Evolutionary conservation across 1,140 invertebrate species (phyloP).

Genomic region (Hyposmocoma kahamanoa): DNA sequence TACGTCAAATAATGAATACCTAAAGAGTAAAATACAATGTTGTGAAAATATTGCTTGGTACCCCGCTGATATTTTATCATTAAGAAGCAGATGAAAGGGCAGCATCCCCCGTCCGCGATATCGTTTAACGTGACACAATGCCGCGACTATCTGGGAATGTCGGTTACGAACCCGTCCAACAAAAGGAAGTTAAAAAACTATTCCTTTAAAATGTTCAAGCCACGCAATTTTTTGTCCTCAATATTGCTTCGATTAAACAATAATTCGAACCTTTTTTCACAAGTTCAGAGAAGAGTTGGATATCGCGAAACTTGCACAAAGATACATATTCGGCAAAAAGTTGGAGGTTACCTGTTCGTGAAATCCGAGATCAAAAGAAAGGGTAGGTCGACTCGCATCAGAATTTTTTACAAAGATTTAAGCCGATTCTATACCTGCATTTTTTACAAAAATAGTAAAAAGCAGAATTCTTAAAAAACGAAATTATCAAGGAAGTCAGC

Average conservation of each 20-base stretch:
- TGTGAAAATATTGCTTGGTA: slow-evolving; percentile 53
- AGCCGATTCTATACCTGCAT: slow-evolving; percentile 43
- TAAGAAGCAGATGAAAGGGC: slow-evolving; percentile 49
- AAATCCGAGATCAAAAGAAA: slow-evolving; percentile 67
- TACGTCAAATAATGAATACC: slow-evolving; percentile 33
- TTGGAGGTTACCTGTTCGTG: slow-evolving; percentile 66
- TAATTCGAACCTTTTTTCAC: slow-evolving; percentile 45
- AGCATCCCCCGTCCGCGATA: slow-evolving; percentile 35
- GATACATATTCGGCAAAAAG: slow-evolving; percentile 52
- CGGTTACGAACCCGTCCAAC: slow-evolving; percentile 54
- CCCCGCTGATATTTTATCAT: slow-evolving; percentile 66
- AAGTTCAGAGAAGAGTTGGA: slow-evolving; percentile 58
- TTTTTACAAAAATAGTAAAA: slow-evolving; percentile 51
- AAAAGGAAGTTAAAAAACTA: slow-evolving; percentile 65
- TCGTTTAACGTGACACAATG: slow-evolving; percentile 58
- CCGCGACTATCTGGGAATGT: slow-evolving; percentile 63
- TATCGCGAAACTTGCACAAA: slow-evolving; percentile 63
- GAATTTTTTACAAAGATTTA: slow-evolving; percentile 48
- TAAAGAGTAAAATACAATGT: slow-evolving; percentile 52
- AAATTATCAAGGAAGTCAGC: slow-evolving; percentile 61
- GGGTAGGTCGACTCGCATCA: slow-evolving; percentile 55
- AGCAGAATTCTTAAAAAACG: slow-evolving; percentile 46
- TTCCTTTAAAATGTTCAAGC: slow-evolving; percentile 49
- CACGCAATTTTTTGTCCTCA: slow-evolving; percentile 45
- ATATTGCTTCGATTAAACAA: slow-evolving; percentile 62